Evolutionary conservation across 2,797 vertebrate species (phyloP), one percentile per base, ranked within the genome.

Genomic region (Meriones psammophilus): DNA sequence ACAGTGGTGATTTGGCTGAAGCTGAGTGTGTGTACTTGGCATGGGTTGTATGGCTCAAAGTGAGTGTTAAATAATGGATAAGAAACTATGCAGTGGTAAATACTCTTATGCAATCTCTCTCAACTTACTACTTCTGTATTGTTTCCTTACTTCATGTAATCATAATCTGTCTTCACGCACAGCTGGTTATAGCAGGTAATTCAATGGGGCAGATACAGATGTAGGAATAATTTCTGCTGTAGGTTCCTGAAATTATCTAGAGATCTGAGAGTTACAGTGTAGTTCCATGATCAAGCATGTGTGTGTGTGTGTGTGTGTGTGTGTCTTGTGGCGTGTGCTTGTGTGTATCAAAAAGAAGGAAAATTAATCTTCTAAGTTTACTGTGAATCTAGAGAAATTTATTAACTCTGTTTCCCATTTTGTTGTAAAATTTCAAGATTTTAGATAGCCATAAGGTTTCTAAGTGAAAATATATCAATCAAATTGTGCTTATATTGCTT

Each of bases 271-370:
- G 50, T 84, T 60, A 83, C 20, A 94, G 56, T 85, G 20, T 62
- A 39, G 13, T 17, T 73, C 46, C 46, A 77, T 83, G 22, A 9
- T 24, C 58, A 88, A 80, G 20, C 18, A 76, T 68, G 50, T 69
- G 84, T 56, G 90, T 50, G 9, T 50, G 9, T 50, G 9, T 42
- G 4, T 42, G 42, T 42, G 42, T 5, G 42, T 42, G 42, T 42
- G 42, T 42, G 42, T 39, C n/a, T n/a, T n/a, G n/a, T n/a, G n/a
- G 42, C 42, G 42, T 42, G 42, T 42, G 33, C 83, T 30, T 77
- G 46, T 92, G 77, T 97, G 93, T 87, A 50, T 73, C 18, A 46
- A 80, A 42, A 93, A 89, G 18, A 90, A 88, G 88, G 64, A 50
- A 90, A 92, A 93, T 81, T 90, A 39, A 50, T 77, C 42, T 39